Evolutionary conservation across 2,888 invertebrate genomes (phyloP).

Genomic region (Ophion slaviceki): DNA sequence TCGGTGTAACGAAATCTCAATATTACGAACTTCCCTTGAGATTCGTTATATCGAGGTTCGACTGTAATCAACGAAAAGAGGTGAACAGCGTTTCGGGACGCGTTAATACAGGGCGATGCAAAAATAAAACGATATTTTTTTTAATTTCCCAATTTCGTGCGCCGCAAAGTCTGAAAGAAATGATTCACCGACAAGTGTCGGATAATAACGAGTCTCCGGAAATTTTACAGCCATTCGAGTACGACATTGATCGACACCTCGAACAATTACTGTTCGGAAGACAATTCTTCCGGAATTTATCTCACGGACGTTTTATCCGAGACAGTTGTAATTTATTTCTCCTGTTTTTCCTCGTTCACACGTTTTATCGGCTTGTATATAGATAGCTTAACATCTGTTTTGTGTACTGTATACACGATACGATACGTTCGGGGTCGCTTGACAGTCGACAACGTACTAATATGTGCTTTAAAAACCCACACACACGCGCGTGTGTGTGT

Average conservation of each 20-base stretch:
- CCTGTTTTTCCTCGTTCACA: not conserved
- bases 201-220: not conserved
- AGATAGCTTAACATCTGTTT: conserved; percentile 7
- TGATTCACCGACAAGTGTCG: not conserved
- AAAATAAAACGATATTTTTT: not conserved
- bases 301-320: not conserved
- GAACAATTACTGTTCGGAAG: no score
- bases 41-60: no score
- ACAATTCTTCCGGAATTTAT: no score
- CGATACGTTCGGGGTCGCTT: not conserved
- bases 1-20: no score
- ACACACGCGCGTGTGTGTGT: not conserved
- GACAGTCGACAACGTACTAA: not conserved
- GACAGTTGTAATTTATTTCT: not conserved
- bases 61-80: no score
- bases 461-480: not conserved
- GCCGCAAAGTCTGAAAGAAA: not conserved
- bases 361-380: conserved; percentile 2
- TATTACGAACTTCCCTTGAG: no score
- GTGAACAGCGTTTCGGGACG: no score
- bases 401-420: not conserved
- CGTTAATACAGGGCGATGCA: no score
- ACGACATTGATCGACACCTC: not conserved
- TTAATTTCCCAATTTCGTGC: not conserved
- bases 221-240: not conserved